Conservation (phyloP, 2,888 invertebrate species). For the Tetropium fuscum region DNA sequence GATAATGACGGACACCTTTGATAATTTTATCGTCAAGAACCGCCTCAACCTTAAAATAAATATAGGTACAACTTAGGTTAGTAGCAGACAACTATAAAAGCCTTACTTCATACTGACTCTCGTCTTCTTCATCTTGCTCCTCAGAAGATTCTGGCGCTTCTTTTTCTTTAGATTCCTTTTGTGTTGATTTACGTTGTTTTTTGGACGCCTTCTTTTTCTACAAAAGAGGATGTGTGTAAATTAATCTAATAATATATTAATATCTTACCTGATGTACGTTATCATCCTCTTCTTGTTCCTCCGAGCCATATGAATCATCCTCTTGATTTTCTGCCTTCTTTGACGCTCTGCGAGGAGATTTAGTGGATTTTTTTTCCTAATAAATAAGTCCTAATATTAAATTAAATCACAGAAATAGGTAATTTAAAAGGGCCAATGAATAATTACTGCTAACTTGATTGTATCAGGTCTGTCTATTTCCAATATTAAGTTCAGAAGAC, state of each 20-base stretch:
- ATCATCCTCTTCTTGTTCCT: slow-evolving; percentile 39
- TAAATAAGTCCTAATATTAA: too few relatives aligned
- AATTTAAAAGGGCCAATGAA: too few relatives aligned
- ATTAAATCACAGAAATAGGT: too few relatives aligned
- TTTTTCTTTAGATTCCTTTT: slow-evolving; percentile 54
- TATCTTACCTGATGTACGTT: slow-evolving; percentile 29
- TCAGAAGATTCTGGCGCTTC: slow-evolving; percentile 7
- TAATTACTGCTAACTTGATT: too few relatives aligned
- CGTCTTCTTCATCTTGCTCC: slow-evolving; percentile 54
- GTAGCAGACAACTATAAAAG: slow-evolving; percentile 7
- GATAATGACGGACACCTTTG: slow-evolving; percentile 75
- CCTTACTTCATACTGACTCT: slow-evolving; percentile 67
- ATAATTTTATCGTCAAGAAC: slow-evolving; percentile 77
- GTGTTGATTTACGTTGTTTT: slow-evolving; percentile 13
- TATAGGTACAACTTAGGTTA: background rate
- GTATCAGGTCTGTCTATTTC: too few relatives aligned
- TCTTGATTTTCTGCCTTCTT: slow-evolving; percentile 54
- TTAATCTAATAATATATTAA: background rate
- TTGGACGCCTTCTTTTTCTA: slow-evolving; percentile 35
- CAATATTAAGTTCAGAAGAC: too few relatives aligned
- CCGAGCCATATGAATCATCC: slow-evolving; percentile 22
- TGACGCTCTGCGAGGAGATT: slow-evolving; percentile 38
- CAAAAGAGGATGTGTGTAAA: background rate
- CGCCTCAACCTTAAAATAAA: slow-evolving; percentile 74
- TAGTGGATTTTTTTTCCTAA: slow-evolving; percentile 14